Evolutionary conservation across 2,113 vertebrate species (phyloP).

Genomic region (Atlantisia rogersi): DNA sequence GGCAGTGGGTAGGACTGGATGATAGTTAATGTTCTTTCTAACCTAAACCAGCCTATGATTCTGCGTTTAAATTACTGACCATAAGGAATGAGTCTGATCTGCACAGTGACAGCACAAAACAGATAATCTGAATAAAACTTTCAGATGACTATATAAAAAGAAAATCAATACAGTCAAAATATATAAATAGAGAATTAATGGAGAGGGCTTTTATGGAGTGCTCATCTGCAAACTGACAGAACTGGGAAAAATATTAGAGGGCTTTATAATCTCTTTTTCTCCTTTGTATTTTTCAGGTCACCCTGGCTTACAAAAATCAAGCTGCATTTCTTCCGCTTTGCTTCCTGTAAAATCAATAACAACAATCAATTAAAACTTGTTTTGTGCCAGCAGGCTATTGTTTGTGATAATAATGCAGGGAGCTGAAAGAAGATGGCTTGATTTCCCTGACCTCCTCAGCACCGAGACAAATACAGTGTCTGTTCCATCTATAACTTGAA

Average conservation of each 20-base stretch:
- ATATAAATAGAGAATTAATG: not conserved
- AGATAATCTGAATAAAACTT: not conserved
- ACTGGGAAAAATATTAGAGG: not conserved
- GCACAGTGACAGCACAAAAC: not conserved
- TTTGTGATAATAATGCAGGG: constrained; percentile 1
- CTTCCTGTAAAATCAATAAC: constrained; percentile 38
- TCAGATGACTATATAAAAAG: not conserved
- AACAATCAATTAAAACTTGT: constrained; percentile 23
- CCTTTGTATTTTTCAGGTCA: constrained; percentile 62
- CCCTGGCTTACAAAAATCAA: constrained; percentile 1
- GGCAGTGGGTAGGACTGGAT: no score
- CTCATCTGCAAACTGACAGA: not conserved
- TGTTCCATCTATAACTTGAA: not conserved
- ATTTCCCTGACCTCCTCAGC: constrained; percentile 3
- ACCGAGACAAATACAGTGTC: not conserved
- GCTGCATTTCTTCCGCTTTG: constrained; percentile 47
- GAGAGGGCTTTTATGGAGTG: not conserved
- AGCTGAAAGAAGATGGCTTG: not conserved
- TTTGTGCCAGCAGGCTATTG: constrained; percentile 29
- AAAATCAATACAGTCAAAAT: constrained; percentile 52
- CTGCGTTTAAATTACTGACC: not conserved
- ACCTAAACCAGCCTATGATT: no score
- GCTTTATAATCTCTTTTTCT: not conserved
- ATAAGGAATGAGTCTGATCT: not conserved
- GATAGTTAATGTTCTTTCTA: no score